Evolutionary conservation across 1,140 invertebrate species (phyloP).

Genomic region (Drosophila murphyi): DNA sequence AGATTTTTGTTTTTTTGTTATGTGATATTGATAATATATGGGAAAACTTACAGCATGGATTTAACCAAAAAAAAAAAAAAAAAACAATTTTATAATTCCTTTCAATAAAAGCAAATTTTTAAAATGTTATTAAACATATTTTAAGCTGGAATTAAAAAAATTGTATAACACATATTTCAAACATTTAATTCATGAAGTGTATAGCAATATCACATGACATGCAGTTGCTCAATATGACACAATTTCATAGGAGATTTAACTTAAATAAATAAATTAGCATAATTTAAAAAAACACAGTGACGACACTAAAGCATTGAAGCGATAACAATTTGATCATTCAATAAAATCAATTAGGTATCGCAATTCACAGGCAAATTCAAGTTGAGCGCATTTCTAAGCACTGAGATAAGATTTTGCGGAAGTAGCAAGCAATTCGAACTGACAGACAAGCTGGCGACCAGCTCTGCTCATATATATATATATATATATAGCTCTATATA

Average conservation of each 20-base stretch:
- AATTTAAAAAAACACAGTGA: constrained; percentile 25
- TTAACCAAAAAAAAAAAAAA: too few species aligned
- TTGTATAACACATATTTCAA: neutral
- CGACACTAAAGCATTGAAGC: constrained; percentile 3
- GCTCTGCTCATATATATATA: neutral
- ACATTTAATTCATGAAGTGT: too few species aligned
- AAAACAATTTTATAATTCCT: too few species aligned
- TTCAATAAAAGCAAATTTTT: neutral
- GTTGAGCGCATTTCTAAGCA: constrained; percentile 5
- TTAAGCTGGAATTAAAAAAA: neutral
- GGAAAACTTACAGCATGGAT: too few species aligned
- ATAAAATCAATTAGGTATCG: constrained; percentile 65
- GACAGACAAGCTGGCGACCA: constrained; percentile 3
- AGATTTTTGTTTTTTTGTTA: neutral
- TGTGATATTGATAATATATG: neutral
- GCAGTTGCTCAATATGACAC: constrained; percentile 29
- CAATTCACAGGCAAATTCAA: constrained; percentile 57
- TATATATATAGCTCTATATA: constrained; percentile 9
- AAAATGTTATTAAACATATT: neutral
- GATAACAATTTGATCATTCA: constrained; percentile 21
- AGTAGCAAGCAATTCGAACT: constrained; percentile 5
- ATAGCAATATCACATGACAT: neutral
- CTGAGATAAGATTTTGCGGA: constrained; percentile 8
- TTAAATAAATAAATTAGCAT: constrained; percentile 64
- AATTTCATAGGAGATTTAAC: constrained; percentile 60